These are phyloP conservation scores for Lepisosteus oculatus DNA, from an alignment of 2,113 vertebrate genomes.

Conservation along the genomic window DNA sequence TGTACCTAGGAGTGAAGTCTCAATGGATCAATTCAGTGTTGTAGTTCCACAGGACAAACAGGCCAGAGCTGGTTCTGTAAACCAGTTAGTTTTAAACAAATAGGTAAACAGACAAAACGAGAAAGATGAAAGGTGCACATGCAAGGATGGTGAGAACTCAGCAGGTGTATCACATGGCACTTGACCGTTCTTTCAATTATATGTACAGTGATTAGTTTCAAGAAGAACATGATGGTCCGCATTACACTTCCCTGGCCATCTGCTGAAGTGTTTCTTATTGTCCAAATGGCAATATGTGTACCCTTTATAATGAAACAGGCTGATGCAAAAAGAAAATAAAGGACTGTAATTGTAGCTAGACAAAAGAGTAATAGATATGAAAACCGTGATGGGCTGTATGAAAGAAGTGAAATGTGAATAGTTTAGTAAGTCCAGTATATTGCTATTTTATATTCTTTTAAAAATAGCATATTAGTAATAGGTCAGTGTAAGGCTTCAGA, in stretches of 20 bases:
- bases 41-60: neutral
- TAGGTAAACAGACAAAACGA: neutral
- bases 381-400: neutral
- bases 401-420: neutral
- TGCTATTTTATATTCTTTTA: too few species aligned
- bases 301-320: slow-evolving; percentile 13
- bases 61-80: neutral
- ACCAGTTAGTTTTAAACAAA: neutral
- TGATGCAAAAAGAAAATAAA: neutral
- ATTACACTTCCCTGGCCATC: neutral
- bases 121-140: neutral
- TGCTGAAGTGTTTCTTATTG: slow-evolving; percentile 5
- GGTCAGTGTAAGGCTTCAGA: neutral
- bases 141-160: neutral
- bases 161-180: neutral
- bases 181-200: neutral
- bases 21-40: slow-evolving; percentile 20
- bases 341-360: neutral
- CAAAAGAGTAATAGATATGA: neutral
- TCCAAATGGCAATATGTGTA: slow-evolving; percentile 4
- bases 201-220: neutral
- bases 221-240: neutral
- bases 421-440: neutral
- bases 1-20: slow-evolving; percentile 19
- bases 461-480: too few species aligned